Evolutionary conservation across 2,888 invertebrate species (phyloP).

Genomic region (Epinotia ramella): DNA sequence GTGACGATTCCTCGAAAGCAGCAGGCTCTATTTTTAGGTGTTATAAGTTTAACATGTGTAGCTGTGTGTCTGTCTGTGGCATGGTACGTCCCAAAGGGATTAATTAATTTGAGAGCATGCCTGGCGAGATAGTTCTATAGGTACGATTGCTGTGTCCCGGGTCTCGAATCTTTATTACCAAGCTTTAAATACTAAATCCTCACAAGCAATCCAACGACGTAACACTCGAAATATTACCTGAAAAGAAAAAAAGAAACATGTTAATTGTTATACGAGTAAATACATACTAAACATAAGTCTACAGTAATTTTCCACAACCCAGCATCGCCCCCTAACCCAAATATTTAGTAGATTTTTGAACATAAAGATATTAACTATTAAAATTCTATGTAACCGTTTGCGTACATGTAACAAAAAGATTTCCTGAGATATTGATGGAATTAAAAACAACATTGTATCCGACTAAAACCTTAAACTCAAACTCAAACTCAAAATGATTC

Average conservation of each 20-base stretch:
- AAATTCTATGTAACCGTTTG: neutral
- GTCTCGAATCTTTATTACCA: too few relatives aligned
- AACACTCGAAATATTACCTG: constrained; percentile 29
- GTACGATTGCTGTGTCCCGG: too few relatives aligned
- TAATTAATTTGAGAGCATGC: too few relatives aligned
- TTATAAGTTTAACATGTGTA: too few relatives aligned
- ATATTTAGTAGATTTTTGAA: too few relatives aligned
- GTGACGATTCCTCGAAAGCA: constrained; percentile 31
- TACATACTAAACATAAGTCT: neutral
- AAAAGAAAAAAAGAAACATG: constrained; percentile 13
- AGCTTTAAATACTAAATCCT: constrained; percentile 6
- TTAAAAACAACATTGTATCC: neutral
- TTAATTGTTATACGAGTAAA: neutral
- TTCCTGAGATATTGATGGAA: too few relatives aligned
- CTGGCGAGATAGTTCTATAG: too few relatives aligned
- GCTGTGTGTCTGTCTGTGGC: too few relatives aligned
- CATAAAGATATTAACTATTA: too few relatives aligned
- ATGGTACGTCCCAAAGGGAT: too few relatives aligned
- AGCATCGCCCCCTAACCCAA: too few relatives aligned
- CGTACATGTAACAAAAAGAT: neutral
- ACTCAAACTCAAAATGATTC: too few relatives aligned
- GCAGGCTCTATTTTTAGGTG: neutral
- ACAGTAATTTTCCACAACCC: neutral
- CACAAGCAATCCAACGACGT: neutral
- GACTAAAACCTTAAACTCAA: neutral